These are phyloP conservation scores for Alentia gelatinosa DNA, from an alignment of 2,888 invertebrate species.

Conservation along the genomic window DNA sequence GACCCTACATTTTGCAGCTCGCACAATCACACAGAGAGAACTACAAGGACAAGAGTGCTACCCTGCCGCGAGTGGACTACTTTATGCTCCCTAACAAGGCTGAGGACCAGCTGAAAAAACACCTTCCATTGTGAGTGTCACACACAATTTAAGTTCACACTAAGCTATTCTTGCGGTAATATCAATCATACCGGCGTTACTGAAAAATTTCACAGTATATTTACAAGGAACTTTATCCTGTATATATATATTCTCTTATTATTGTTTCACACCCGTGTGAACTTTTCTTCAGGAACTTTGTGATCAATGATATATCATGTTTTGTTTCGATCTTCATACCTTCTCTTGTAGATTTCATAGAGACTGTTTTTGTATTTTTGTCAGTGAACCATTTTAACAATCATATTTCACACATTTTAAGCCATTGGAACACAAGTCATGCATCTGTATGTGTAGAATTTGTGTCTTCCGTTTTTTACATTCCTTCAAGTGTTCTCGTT, in stretches of 20 bases:
- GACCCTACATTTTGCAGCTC: constrained; percentile 67
- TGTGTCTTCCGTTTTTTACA: background rate
- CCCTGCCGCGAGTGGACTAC: constrained; percentile 74
- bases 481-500: too few relatives aligned
- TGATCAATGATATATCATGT: too few relatives aligned
- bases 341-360: background rate
- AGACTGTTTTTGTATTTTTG: background rate
- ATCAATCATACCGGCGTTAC: background rate
- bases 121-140: constrained; percentile 53
- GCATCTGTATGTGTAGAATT: background rate
- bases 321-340: background rate
- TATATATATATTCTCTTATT: too few relatives aligned
- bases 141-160: background rate
- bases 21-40: constrained; percentile 78
- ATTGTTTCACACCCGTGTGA: too few relatives aligned
- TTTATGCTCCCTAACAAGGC: constrained; percentile 77
- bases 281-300: background rate
- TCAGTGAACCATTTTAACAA: background rate
- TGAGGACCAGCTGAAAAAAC: constrained; percentile 74
- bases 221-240: too few relatives aligned
- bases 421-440: background rate
- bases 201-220: too few relatives aligned
- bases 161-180: background rate
- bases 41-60: constrained; percentile 79
- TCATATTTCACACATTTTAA: background rate